Conservation (phyloP, 2,113 vertebrate species). For the Notothenia rossii region DNA sequence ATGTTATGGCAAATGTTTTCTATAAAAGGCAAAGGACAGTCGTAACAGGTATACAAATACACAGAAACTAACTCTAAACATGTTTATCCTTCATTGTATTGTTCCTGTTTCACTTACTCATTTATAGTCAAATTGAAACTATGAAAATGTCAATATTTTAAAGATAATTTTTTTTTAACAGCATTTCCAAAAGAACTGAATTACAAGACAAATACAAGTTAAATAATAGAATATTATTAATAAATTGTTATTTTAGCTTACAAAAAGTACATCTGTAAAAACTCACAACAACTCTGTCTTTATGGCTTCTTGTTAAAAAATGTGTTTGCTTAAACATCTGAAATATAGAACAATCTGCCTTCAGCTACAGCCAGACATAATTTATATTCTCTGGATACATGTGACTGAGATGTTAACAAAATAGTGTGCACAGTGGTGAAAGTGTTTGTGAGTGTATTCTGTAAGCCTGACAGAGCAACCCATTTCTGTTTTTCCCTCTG, state of each 20-base stretch:
- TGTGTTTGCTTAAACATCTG: not conserved
- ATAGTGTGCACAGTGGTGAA: constrained; percentile 2
- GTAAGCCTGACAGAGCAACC: constrained; percentile 24
- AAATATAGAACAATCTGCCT: constrained; percentile 23
- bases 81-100: not conserved
- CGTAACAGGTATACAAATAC: constrained; percentile 17
- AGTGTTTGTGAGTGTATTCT: constrained; percentile 9
- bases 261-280: not conserved
- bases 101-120: not conserved
- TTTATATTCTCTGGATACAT: constrained; percentile 29
- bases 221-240: constrained; percentile 23
- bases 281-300: constrained; percentile 8
- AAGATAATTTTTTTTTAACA: too few species aligned
- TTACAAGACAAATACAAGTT: not conserved
- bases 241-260: not conserved
- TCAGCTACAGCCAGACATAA: constrained; percentile 42
- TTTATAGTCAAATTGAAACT: constrained; percentile 14
- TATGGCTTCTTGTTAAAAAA: constrained; percentile 32
- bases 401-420: constrained; percentile 44
- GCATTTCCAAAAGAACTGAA: not conserved
- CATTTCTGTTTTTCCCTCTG: constrained; percentile 23
- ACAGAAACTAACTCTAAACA: constrained; percentile 1
- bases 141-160: too few species aligned
- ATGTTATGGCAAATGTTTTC: constrained; percentile 5
- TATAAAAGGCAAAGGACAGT: constrained; percentile 16